Base-by-base conservation (phyloP, 2,113 vertebrate species). In the Petaurus breviceps region DNA sequence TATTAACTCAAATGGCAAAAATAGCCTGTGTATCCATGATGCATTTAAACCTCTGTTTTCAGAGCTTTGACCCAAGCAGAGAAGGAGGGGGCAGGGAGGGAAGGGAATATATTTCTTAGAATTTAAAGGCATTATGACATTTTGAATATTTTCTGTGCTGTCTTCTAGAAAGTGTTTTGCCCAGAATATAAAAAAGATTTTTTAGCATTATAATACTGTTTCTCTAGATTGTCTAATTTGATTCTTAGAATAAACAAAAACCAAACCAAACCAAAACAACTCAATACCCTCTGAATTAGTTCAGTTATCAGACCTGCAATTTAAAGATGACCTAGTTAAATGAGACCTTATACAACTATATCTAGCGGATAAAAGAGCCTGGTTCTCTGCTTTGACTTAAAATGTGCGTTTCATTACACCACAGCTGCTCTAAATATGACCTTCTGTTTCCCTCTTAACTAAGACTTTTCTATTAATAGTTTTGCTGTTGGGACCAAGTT, bases 41-140 rank as follows among this genome's bases (percentile, higher is more conserved):
- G 37, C 5, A 51, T 50, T 54, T 31, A 16, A 0, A 50, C 3
- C 24, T 95, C 92, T 50, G 8, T 31, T 46, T 89, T 55, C 11
- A 25, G 31, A 91, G 51, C 77, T 6, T 8, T 23, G 52, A 51
- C 2, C 0, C 11, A 47, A 12, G 61, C 90, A 94, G 53, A 51
- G 28, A 95, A 92, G 24, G 3, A 1, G 31, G 57, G 0, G 31
- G 28, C 1, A 1, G 28, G 37, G 12, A 90, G 47, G 46, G 51
- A 89, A 91, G 37, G n/a, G 49, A 89, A 84, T 37, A 24, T 19
- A 37, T 46, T 91, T 96, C 68, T 94, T 89, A 93, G 89, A 92
- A 91, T n/a, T 52, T 37, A 68, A 68, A 77, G 90, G 22, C 23
- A n/a, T 5, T 14, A 5, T 19, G 89, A 53, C 50, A 90, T 31